Conservation (phyloP, 1,140 invertebrate genomes). For the Drosophila jambulina region DNA sequence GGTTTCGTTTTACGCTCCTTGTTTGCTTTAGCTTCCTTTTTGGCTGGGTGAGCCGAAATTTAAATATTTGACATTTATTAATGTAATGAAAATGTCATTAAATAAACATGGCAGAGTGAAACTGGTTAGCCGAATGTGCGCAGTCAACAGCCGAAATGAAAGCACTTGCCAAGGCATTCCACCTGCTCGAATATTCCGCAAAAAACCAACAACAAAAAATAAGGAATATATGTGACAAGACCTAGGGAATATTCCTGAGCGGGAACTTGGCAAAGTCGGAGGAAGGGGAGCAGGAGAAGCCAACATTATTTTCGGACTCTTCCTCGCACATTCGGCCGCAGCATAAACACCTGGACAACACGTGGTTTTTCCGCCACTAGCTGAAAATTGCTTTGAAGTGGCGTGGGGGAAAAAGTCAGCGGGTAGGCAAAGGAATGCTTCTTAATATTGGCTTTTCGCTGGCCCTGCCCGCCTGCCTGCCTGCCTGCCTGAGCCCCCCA, state of each 20-base stretch:
- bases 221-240: slow-evolving; percentile 43
- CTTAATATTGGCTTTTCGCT: slow-evolving; percentile 34
- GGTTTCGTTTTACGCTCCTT: slow-evolving; percentile 28
- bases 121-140: slow-evolving; percentile 61
- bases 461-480: slow-evolving; percentile 3
- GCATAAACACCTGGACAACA: slow-evolving; percentile 79
- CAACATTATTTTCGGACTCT: slow-evolving; percentile 29
- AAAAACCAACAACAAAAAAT: not conserved
- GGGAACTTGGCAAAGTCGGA: too few relatives aligned
- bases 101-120: slow-evolving; percentile 73
- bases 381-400: slow-evolving; percentile 71
- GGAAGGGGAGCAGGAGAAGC: not conserved
- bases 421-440: slow-evolving; percentile 34
- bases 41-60: slow-evolving; percentile 69
- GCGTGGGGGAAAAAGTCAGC: slow-evolving; percentile 9
- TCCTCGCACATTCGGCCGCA: slow-evolving; percentile 50
- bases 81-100: slow-evolving; percentile 79
- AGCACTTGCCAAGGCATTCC: slow-evolving; percentile 41
- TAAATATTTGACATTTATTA: slow-evolving; percentile 82
- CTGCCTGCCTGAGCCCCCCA: not conserved
- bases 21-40: slow-evolving; percentile 33
- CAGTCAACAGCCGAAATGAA: slow-evolving; percentile 39
- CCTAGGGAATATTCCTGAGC: slow-evolving; percentile 34
- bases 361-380: slow-evolving; percentile 62
- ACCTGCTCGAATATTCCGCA: slow-evolving; percentile 17